These are phyloP conservation scores for Apeira syringaria DNA, from an alignment of 2,888 invertebrate genomes.

Conservation along the genomic window DNA sequence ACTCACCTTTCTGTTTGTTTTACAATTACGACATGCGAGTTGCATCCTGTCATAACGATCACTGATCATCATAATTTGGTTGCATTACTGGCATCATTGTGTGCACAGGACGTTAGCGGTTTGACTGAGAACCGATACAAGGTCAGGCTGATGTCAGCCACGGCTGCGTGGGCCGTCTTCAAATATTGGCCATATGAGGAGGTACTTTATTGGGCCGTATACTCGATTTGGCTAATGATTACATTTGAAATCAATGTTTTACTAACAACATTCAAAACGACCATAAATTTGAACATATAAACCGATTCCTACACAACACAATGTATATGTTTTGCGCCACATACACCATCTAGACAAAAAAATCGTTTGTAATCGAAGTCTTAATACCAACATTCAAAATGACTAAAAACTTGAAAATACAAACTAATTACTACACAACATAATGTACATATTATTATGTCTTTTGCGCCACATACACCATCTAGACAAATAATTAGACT, in stretches of 20 bases:
- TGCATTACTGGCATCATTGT: slow-evolving; percentile 27
- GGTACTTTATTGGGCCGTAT: slow-evolving; percentile 14
- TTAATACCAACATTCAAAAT: too few species aligned
- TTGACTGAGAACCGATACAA: slow-evolving; percentile 21
- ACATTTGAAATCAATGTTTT: slow-evolving; percentile 1
- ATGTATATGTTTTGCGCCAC: too few species aligned
- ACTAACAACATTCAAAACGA: too few species aligned
- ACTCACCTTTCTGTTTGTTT: slow-evolving; percentile 4
- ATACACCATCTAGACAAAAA: too few species aligned
- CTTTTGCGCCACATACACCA: slow-evolving; percentile 7
- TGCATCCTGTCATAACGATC: slow-evolving; percentile 12
- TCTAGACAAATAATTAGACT: background rate
- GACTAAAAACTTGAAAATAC: too few species aligned
- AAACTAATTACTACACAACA: too few species aligned
- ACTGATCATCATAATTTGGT: slow-evolving; percentile 21
- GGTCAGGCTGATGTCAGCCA: slow-evolving; percentile 29
- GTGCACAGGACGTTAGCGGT: slow-evolving; percentile 24
- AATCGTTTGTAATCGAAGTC: too few species aligned
- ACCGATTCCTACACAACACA: too few species aligned
- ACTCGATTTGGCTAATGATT: background rate
- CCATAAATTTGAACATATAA: too few species aligned
- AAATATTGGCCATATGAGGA: slow-evolving; percentile 30
- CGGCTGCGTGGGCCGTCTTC: slow-evolving; percentile 24
- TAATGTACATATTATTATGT: too few species aligned
- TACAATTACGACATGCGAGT: slow-evolving; percentile 4